Conservation (phyloP, 2,888 invertebrate genomes). For the Eudemis profundana region DNA sequence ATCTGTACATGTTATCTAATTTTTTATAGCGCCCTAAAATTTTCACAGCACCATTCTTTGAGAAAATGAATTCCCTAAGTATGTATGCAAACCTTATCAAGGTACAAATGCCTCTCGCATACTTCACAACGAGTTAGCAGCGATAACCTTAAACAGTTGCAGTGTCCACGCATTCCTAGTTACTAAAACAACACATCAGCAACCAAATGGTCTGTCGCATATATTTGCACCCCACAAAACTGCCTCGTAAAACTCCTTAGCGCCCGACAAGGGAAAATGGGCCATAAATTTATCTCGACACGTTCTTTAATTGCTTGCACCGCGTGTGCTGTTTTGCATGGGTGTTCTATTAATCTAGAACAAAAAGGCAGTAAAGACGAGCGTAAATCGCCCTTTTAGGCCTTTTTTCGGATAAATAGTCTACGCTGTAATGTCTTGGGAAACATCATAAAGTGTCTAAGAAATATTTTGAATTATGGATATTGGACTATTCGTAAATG, state of each 20-base stretch:
- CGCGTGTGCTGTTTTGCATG: constrained; percentile 9
- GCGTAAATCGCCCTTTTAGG: background rate
- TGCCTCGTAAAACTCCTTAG: constrained; percentile 52
- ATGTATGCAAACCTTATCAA: too few relatives aligned
- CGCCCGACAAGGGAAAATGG: constrained; percentile 56
- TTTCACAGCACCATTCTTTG: too few relatives aligned
- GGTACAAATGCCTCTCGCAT: background rate
- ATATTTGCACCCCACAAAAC: constrained; percentile 54
- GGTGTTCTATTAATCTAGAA: constrained; percentile 3
- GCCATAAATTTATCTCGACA: constrained; percentile 68
- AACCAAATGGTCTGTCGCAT: constrained; percentile 54
- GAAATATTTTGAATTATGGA: constrained; percentile 32
- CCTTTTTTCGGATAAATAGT: background rate
- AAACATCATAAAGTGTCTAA: constrained; percentile 34
- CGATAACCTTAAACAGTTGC: constrained; percentile 3
- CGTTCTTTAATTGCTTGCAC: constrained; percentile 64
- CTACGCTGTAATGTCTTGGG: constrained; percentile 18
- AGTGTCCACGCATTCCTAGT: constrained; percentile 17
- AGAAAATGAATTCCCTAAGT: too few relatives aligned
- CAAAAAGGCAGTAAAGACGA: constrained; percentile 12
- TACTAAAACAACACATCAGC: constrained; percentile 47
- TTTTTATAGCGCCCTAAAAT: too few relatives aligned
- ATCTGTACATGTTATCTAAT: too few relatives aligned
- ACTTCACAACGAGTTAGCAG: background rate
- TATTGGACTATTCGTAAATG: constrained; percentile 34